A percentile compares a stretch with the other conserved stretches of the same genome.
These are phyloP conservation scores for Odontomyia ornata DNA, from an alignment of 2,888 invertebrate species.

Conservation along the genomic window DNA sequence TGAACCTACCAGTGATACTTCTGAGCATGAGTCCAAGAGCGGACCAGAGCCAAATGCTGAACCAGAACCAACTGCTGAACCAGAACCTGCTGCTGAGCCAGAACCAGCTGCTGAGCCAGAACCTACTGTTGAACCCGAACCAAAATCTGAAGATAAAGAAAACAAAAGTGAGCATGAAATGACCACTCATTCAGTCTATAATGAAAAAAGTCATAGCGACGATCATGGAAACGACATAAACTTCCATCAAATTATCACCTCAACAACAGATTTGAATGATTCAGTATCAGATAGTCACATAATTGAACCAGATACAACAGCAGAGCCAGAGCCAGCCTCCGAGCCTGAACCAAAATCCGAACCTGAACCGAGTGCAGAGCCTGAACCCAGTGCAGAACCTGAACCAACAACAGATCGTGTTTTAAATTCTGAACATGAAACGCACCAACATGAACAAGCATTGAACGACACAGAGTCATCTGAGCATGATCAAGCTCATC, in stretches of 20 bases:
- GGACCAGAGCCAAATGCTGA: conserved; percentile 55
- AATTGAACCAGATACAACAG: conserved; percentile 55
- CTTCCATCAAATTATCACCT: too few species aligned
- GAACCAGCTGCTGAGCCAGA: conserved; percentile 58
- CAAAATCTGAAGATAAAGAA: conserved; percentile 51
- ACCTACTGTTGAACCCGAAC: conserved; percentile 53
- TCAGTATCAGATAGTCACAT: too few species aligned
- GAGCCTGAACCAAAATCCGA: conserved; percentile 44
- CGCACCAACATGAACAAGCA: too few species aligned
- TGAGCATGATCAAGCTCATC: too few species aligned
- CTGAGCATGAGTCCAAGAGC: conserved; percentile 52
- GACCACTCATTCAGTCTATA: neutral
- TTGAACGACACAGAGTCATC: too few species aligned
- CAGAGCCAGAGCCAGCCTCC: conserved; percentile 50
- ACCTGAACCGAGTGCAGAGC: conserved; percentile 47
- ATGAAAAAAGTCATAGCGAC: neutral
- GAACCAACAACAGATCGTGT: neutral
- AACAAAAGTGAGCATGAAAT: neutral
- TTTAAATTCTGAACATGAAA: too few species aligned
- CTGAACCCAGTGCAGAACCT: conserved; percentile 29
- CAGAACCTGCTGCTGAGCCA: conserved; percentile 61
- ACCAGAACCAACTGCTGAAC: conserved; percentile 58
- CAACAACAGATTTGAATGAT: too few species aligned
- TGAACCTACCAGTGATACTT: conserved; percentile 47
- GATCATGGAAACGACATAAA: neutral